phyloP scores from a whole-genome alignment of 2,113 vertebrate genomes.

The Antigone vipio region DNA sequence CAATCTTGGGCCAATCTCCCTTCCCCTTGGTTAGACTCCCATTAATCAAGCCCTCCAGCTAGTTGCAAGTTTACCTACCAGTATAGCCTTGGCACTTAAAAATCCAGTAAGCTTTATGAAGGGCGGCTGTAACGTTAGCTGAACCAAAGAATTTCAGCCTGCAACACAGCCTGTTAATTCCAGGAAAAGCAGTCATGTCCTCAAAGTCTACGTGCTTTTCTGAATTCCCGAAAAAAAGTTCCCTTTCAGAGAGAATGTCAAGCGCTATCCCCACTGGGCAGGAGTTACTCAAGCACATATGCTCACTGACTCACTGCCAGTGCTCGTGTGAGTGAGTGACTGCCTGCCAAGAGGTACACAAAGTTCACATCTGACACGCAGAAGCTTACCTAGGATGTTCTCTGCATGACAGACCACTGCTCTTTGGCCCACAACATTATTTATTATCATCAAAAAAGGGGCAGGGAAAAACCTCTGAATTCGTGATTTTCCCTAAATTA shows the following conservation, averaged over 20 bases:
- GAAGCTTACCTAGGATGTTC: not conserved
- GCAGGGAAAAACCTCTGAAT: not conserved
- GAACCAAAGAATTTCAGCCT: not conserved
- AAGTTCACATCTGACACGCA: not conserved
- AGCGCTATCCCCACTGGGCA: not conserved
- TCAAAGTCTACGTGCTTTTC: not conserved
- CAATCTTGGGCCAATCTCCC: not conserved
- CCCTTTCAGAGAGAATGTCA: not conserved
- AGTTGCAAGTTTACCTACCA: not conserved
- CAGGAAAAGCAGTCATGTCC: not conserved
- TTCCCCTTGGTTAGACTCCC: not conserved
- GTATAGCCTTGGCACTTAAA: not conserved
- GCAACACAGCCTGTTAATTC: not conserved
- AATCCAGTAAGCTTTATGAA: not conserved
- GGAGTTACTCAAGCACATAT: not conserved
- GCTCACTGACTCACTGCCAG: not conserved
- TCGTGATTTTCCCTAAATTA: not conserved
- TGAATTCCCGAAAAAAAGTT: conserved; percentile 17
- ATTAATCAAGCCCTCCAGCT: not conserved
- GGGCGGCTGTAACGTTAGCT: rapidly evolving
- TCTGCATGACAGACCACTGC: not conserved
- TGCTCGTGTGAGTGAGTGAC: not conserved
- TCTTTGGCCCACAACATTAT: not conserved
- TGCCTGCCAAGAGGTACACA: not conserved
- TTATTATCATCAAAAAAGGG: not conserved